Base-by-base conservation (phyloP, 2,888 invertebrate species). In the Drosophila koepferae region DNA sequence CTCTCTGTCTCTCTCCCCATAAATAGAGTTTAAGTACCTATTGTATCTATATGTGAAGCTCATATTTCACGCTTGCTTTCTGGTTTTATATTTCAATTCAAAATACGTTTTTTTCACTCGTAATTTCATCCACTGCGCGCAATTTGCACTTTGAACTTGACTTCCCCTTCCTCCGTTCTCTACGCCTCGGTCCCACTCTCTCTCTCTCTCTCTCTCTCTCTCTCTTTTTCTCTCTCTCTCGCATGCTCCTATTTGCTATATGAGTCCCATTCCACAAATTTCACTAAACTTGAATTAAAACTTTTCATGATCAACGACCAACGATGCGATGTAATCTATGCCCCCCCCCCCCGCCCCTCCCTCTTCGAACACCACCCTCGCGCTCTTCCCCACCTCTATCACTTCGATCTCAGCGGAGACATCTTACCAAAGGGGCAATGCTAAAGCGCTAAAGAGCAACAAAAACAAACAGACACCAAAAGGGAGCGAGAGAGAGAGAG, bases 231-330 rank as follows among this genome's bases (percentile, higher is more conserved):
- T 54, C 23, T 46, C 14, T 46, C 34, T 6, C 23, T 34, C 10
- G 49, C 34, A 40, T 46, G 3, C 9, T 40, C 28, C 18, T 4
- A 18, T 7, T 5, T 10, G 43, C 10, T 58, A 16, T 34, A 44
- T 14, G 44, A 16, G 20, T 23, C 34, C 44, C 34, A 40, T 61
- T 44, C 72, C 80, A 78, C 65, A 78, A 85, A 88, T 86, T 86
- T 86, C 86, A 80, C 85, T 89, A 86, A 86, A 86, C 85, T 86
- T 86, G 85, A 86, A 88, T 86, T 86, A 64, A 88, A 89, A 86
- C 86, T 89, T 89, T 86, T 86, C 86, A 86, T 89, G 86, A 86
- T 86, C 86, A 86, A 89, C 85, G 70, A 60, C 74, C 81, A 76
- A 60, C 72, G 75, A 76, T 73, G 81, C 81, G 64, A 81, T 80